Conservation (phyloP, 2,797 vertebrate genomes). For the Sebastes hubbsi region DNA sequence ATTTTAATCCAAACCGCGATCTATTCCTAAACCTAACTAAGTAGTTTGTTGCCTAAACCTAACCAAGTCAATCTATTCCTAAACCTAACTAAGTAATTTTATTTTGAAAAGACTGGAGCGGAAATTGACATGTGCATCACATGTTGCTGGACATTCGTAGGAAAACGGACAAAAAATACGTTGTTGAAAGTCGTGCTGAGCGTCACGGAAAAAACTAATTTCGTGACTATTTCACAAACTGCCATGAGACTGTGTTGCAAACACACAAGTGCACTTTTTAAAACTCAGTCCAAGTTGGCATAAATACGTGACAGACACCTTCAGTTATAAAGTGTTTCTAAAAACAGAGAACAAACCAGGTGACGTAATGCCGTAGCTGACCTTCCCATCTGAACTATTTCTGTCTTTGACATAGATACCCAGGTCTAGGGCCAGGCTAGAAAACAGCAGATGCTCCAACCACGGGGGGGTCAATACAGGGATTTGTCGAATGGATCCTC, state of each 20-base stretch:
- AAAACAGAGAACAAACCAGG: conserved; percentile 22
- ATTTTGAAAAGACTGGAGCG: no score
- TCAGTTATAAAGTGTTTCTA: background rate
- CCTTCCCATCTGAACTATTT: conserved; percentile 81
- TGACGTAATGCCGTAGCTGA: conserved; percentile 67
- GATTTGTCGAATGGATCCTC: conserved; percentile 81
- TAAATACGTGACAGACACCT: conserved; percentile 13
- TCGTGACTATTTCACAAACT: no score
- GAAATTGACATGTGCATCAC: no score
- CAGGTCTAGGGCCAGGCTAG: conserved; percentile 77
- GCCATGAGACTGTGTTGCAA: no score
- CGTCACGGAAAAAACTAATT: fast-evolving
- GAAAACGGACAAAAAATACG: no score
- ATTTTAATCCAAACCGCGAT: no score
- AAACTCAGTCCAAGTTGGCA: background rate
- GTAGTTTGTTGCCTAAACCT: no score
- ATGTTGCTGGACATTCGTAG: no score
- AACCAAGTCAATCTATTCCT: no score
- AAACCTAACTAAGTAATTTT: no score
- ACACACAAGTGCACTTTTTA: background rate
- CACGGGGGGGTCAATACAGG: conserved; percentile 78
- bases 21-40: no score
- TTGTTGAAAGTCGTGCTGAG: no score
- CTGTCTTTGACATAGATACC: conserved; percentile 79
- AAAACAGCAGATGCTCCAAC: conserved; percentile 84